Evolutionary conservation across 2,888 invertebrate genomes (phyloP).

Genomic region (Anticlea derivata): DNA sequence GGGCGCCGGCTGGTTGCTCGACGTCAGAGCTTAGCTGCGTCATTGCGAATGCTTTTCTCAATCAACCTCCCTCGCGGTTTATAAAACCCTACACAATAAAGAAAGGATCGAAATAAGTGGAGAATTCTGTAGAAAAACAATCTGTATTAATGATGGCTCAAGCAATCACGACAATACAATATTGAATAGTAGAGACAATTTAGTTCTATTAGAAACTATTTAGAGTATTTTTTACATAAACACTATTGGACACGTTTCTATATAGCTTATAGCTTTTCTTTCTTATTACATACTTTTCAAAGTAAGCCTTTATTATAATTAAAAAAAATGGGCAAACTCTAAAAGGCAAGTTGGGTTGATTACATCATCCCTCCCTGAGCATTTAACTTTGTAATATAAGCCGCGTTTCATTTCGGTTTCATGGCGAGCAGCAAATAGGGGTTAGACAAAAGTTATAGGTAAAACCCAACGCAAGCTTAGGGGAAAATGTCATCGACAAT

Average conservation of each 20-base stretch:
- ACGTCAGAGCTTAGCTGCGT: constrained; percentile 70
- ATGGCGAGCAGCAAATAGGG: constrained; percentile 34
- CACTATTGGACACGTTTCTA: too few relatives aligned
- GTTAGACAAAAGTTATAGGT: constrained; percentile 37
- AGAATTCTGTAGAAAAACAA: constrained; percentile 8
- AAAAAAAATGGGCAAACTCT: too few relatives aligned
- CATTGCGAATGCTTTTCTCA: constrained; percentile 60
- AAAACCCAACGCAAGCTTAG: constrained; percentile 37
- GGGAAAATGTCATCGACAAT: constrained; percentile 48
- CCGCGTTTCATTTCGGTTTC: constrained; percentile 25
- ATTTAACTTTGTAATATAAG: constrained; percentile 29
- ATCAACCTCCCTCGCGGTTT: constrained; percentile 46
- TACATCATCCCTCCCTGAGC: constrained; percentile 13
- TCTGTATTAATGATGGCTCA: too few relatives aligned
- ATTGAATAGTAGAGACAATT: too few relatives aligned
- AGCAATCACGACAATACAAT: too few relatives aligned
- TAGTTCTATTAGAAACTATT: too few relatives aligned
- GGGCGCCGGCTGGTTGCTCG: constrained; percentile 58
- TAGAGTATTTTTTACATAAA: too few relatives aligned
- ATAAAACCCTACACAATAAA: constrained; percentile 24
- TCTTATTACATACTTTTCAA: too few relatives aligned
- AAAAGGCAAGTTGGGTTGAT: constrained; percentile 5
- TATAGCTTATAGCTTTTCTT: too few relatives aligned
- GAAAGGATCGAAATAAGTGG: constrained; percentile 9
- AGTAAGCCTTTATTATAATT: too few relatives aligned